phyloP scores from a whole-genome alignment of 2,113 vertebrate genomes.

The Vicugna pacos region DNA sequence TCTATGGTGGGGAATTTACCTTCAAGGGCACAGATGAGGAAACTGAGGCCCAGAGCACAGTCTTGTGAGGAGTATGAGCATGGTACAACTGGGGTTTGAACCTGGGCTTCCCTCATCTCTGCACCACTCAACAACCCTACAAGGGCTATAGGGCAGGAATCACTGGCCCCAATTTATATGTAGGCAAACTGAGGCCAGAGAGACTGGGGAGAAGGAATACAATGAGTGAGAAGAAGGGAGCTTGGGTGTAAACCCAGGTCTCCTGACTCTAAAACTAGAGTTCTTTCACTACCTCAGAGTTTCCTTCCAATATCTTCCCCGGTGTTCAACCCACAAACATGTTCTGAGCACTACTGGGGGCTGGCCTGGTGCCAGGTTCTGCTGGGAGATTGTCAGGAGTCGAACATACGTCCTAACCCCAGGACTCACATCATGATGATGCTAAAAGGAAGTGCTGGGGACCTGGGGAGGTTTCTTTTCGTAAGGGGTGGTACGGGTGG shows the following conservation, averaged over 20 bases:
- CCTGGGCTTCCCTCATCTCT: not conserved
- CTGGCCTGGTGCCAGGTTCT: not conserved
- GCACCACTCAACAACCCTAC: not conserved
- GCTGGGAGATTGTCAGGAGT: not conserved
- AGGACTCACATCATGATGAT: not conserved
- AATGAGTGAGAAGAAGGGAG: not conserved
- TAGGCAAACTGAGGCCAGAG: not conserved
- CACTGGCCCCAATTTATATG: not conserved
- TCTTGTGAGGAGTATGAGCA: fast-evolving
- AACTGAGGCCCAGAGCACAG: not conserved
- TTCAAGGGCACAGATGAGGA: not conserved
- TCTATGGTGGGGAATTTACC: not conserved
- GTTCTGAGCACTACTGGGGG: not conserved
- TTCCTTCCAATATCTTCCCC: not conserved
- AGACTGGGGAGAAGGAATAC: not conserved
- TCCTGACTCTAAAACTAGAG: not conserved
- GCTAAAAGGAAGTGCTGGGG: not conserved
- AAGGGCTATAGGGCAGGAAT: not conserved
- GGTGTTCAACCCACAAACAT: not conserved
- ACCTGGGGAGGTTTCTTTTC: not conserved
- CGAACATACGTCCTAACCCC: not conserved
- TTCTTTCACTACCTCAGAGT: not conserved
- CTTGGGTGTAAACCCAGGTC: no score
- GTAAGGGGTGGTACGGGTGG: fast-evolving
- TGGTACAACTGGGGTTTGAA: not conserved